These are phyloP conservation scores for Rotaria magnacalcarata DNA, from an alignment of 2,888 invertebrate species.

Conservation along the genomic window DNA sequence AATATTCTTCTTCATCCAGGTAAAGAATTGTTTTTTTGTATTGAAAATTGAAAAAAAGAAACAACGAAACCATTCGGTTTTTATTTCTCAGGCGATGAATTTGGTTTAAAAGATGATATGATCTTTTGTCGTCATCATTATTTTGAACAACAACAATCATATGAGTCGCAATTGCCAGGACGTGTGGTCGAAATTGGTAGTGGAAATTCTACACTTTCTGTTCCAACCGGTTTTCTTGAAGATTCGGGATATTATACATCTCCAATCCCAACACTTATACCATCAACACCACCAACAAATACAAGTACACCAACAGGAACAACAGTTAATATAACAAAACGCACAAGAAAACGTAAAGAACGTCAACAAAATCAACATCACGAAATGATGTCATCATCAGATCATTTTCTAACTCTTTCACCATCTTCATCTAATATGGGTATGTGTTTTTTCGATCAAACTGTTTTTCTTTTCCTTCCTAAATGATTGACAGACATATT, in stretches of 20 bases:
- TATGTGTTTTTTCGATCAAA: neutral
- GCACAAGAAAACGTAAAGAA: constrained; percentile 17
- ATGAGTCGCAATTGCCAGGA: neutral
- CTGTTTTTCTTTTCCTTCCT: neutral
- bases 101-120: constrained; percentile 77
- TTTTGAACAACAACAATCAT: constrained; percentile 61
- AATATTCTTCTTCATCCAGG: constrained; percentile 76
- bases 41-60: too few species aligned
- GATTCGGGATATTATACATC: neutral
- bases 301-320: constrained; percentile 24
- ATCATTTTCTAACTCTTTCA: constrained; percentile 4
- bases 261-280: neutral
- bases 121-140: constrained; percentile 79
- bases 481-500: constrained; percentile 21
- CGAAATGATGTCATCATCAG: neutral
- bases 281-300: constrained; percentile 34
- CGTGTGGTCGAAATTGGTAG: neutral
- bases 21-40: constrained; percentile 76
- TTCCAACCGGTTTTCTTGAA: constrained; percentile 23
- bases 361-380: neutral
- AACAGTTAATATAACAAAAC: neutral
- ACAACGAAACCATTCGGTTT: too few species aligned
- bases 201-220: neutral
- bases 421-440: neutral
- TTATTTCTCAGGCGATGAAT: constrained; percentile 68